These are phyloP conservation scores for Stichodactyla helianthus DNA, from an alignment of 64 coral and sea anemone species.

Conservation along the genomic window DNA sequence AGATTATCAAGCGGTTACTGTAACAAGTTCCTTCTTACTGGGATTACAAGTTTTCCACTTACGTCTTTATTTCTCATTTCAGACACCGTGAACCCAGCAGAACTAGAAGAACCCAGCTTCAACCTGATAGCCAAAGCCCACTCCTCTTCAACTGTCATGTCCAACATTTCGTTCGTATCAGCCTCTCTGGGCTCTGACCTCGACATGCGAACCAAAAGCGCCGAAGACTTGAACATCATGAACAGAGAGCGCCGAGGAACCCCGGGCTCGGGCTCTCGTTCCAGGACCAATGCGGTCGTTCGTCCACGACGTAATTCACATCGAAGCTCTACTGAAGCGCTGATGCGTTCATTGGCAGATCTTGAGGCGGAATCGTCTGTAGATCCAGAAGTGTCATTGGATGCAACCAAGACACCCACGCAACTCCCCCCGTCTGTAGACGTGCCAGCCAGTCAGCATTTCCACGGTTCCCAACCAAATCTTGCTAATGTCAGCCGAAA, in stretches of 20 bases:
- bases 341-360: conserved; percentile 25
- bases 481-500: conserved; percentile 34
- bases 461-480: neutral
- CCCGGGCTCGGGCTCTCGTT: neutral
- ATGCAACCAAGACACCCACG: neutral
- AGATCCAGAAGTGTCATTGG: neutral
- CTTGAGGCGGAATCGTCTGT: conserved; percentile 19
- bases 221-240: conserved; percentile 9
- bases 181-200: conserved; percentile 68
- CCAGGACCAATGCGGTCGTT: neutral
- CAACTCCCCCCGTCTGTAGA: neutral
- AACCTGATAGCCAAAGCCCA: conserved; percentile 62
- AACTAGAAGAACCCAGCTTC: conserved; percentile 55
- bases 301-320: neutral
- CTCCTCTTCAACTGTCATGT: conserved; percentile 71
- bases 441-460: neutral
- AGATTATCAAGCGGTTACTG: too few relatives aligned
- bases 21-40: too few relatives aligned
- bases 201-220: conserved; percentile 38
- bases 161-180: conserved; percentile 71
- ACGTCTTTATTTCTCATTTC: neutral
- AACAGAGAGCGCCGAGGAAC: conserved; percentile 7
- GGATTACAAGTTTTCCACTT: too few relatives aligned
- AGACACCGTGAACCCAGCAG: conserved; percentile 66
- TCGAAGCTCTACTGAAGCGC: neutral